Percentiles rank a stretch among this genome's conserved stretches.
phyloP scores from a whole-genome alignment of 2,797 vertebrate genomes.

The Acestrorhynchus altus region DNA sequence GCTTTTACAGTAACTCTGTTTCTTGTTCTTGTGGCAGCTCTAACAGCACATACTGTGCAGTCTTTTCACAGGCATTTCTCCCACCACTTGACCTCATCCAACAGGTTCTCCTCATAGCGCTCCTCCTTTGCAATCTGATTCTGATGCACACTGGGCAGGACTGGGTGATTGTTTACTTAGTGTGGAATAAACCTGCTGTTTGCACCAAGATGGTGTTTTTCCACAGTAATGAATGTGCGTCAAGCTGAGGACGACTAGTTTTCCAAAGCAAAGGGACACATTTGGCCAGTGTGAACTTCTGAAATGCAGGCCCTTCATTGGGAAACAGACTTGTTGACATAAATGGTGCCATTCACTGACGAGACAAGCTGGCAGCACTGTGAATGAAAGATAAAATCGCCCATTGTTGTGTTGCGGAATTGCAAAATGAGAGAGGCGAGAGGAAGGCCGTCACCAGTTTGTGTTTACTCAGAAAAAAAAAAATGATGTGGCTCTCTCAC shows the following conservation, averaged over 20 bases:
- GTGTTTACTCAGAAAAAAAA: constrained; percentile 18
- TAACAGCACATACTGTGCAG: background rate
- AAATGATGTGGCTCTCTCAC: background rate
- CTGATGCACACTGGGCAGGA: background rate
- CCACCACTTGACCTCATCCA: constrained; percentile 26
- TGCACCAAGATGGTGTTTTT: constrained; percentile 17
- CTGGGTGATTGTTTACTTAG: constrained; percentile 40
- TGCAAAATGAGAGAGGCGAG: background rate
- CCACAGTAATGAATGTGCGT: background rate
- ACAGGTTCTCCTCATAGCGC: constrained; percentile 39
- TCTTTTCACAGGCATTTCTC: constrained; percentile 1
- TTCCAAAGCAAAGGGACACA: background rate
- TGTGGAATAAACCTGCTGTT: constrained; percentile 25
- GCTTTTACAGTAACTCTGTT: constrained; percentile 5
- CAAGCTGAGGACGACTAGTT: background rate
- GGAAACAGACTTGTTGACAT: background rate
- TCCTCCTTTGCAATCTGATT: constrained; percentile 44
- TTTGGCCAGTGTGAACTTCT: background rate
- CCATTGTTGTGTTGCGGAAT: constrained; percentile 6
- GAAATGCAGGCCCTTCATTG: background rate
- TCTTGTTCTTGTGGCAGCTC: background rate
- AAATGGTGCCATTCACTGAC: constrained; percentile 1
- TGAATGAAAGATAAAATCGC: constrained; percentile 38
- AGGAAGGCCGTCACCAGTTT: background rate
- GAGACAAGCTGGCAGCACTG: background rate